These are phyloP conservation scores for Ammospiza nelsoni DNA, from an alignment of 2,113 vertebrate genomes.

Conservation along the genomic window DNA sequence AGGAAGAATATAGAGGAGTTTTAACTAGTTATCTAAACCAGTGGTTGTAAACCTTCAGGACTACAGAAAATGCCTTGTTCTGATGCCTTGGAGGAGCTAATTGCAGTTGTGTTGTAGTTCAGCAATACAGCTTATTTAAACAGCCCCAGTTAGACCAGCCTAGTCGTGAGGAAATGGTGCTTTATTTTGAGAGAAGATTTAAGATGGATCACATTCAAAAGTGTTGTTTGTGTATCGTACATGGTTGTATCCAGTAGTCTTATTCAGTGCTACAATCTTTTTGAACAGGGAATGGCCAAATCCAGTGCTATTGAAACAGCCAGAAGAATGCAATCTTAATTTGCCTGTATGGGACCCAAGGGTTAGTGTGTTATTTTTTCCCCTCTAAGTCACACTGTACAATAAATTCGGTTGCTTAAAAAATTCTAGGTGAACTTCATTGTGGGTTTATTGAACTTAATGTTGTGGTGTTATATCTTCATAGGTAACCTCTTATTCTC, in stretches of 20 bases:
- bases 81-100: not conserved
- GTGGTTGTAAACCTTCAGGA: not conserved
- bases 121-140: not conserved
- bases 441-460: conserved; percentile 42
- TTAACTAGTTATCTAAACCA: not conserved
- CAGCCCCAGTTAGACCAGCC: not conserved
- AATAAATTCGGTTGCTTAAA: conserved; percentile 70
- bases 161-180: not conserved
- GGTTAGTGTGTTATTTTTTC: conserved; percentile 86
- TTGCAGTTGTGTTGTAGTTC: not conserved
- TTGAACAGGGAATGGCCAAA: conserved; percentile 91
- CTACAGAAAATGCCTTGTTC: not conserved
- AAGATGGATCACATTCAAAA: conserved; percentile 65
- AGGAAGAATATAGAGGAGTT: not conserved
- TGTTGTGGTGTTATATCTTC: conserved; percentile 13
- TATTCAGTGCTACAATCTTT: conserved; percentile 84
- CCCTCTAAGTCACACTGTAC: conserved; percentile 77
- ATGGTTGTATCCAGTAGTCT: conserved; percentile 76
- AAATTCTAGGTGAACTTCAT: conserved; percentile 37
- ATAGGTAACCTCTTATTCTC: conserved; percentile 38
- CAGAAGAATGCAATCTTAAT: conserved; percentile 90
- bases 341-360: conserved; percentile 92
- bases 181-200: conserved; percentile 35
- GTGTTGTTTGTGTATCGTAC: conserved; percentile 73
- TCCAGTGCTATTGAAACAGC: conserved; percentile 89